Base-by-base conservation (phyloP, 2,797 vertebrate species). In the Melanotaenia pygmaea region DNA sequence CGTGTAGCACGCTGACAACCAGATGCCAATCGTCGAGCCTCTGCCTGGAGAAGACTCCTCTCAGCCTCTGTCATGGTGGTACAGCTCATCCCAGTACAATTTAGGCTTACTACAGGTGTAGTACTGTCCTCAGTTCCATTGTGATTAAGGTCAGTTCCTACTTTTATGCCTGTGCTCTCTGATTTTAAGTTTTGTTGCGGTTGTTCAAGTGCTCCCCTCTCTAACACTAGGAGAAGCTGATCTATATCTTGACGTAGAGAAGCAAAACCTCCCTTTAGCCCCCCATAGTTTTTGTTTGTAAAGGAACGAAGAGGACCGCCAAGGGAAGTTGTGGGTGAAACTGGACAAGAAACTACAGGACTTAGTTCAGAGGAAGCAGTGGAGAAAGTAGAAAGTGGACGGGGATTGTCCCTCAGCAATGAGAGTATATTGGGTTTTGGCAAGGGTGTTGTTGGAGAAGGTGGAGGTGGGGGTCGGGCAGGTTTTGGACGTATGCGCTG, bases 1-100 rank as follows among this genome's bases (percentile, higher is more conserved):
- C 95, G 94, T 16, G 98, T 96, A 35, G 97, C 96, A 0, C 96
- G 94, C 83, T 97, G 96, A 86, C 97, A 99, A 77, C 96, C 96
- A 2, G 95, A 96, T 2, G 97, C 95, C 77, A 99, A 86, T 67
- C 95, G 94, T 72, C 89, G 94, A 43, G 97, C 97, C 64, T 96
- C 96, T 8, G 92, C 89, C 71, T 96, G 96, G 62, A 99, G 95
- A 67, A 93, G 90, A 67, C 86, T 94, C 82, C 93, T 93, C 81
- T 96, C 95, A 4, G 95, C 95, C 85, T 98, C 96, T 0, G 94
- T 95, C 68, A 96, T 93, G 66, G 93, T 83, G 61, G 89, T 86
- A 18, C 87, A 87, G 37, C 93, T 86, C 30, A 59, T 67, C 24
- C 91, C 89, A 32, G 64, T 76, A 68, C 92, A 93, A 63, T 66